These are phyloP conservation scores for Esperia sulphurella DNA, from an alignment of 2,888 invertebrate genomes.

Conservation along the genomic window DNA sequence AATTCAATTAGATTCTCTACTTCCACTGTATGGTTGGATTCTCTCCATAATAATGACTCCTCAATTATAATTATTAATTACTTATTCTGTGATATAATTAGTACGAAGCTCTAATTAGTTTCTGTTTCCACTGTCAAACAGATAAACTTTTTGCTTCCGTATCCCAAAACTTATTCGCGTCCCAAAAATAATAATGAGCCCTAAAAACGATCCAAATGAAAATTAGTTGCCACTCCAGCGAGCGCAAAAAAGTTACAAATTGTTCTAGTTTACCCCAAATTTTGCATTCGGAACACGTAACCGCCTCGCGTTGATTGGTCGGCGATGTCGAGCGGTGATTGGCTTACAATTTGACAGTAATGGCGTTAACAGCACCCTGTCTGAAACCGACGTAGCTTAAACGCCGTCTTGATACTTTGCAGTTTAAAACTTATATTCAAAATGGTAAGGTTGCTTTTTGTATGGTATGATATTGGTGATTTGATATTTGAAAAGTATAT, in stretches of 20 bases:
- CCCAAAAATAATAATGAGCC: conserved; percentile 22
- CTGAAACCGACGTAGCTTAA: conserved; percentile 22
- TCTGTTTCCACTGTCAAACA: background rate
- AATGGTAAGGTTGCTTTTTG: conserved; percentile 12
- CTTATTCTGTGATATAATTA: background rate
- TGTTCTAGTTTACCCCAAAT: conserved; percentile 65
- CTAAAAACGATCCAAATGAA: conserved; percentile 23
- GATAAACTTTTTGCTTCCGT: background rate
- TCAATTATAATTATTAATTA: no score
- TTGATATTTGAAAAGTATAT: conserved; percentile 7
- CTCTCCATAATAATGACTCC: no score
- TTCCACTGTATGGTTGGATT: no score
- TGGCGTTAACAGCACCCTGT: conserved; percentile 65
- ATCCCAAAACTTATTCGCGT: background rate
- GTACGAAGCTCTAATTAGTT: background rate
- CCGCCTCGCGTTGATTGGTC: conserved; percentile 55
- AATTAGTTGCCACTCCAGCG: conserved; percentile 37
- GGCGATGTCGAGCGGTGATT: conserved; percentile 55
- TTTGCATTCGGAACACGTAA: conserved; percentile 69
- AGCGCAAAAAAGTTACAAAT: conserved; percentile 63
- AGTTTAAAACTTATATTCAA: conserved; percentile 11
- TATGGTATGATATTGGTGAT: background rate
- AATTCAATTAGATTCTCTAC: no score
- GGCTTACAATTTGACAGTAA: conserved; percentile 76
- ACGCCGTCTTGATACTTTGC: background rate